phyloP scores from a whole-genome alignment of 2,888 invertebrate species.

The Heliconius hortense region DNA sequence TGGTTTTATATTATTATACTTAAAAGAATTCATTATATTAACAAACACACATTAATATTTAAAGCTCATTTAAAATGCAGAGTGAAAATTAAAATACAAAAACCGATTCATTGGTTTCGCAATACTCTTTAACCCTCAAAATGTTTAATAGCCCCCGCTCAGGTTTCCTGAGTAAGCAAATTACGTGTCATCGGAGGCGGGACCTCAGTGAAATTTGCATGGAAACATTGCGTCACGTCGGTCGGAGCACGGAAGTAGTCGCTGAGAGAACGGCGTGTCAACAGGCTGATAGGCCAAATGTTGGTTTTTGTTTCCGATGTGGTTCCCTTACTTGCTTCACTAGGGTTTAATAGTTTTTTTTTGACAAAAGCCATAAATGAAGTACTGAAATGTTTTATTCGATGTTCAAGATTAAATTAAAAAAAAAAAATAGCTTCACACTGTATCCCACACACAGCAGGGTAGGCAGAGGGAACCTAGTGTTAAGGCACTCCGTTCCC shows the following conservation, averaged over 20 bases:
- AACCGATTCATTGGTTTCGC: constrained; percentile 7
- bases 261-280: constrained; percentile 58
- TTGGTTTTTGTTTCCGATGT: constrained; percentile 46
- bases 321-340: not conserved
- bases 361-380: not conserved
- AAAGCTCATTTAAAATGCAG: not conserved
- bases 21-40: not conserved
- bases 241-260: constrained; percentile 55
- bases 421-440: no score
- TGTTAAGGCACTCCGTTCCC: no score
- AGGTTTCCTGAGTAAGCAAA: constrained; percentile 36
- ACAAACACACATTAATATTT: not conserved
- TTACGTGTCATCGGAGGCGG: constrained; percentile 42
- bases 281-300: constrained; percentile 59
- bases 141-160: constrained; percentile 25
- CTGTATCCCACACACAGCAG: no score
- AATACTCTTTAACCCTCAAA: constrained; percentile 12
- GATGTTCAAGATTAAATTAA: no score
- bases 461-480: no score
- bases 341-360: not conserved
- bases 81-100: constrained; percentile 12
- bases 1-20: not conserved
- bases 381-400: not conserved
- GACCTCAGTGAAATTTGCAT: constrained; percentile 30
- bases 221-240: constrained; percentile 61